Evolutionary conservation across 1,140 invertebrate species (phyloP).

Genomic region (Drosophila repletoides): DNA sequence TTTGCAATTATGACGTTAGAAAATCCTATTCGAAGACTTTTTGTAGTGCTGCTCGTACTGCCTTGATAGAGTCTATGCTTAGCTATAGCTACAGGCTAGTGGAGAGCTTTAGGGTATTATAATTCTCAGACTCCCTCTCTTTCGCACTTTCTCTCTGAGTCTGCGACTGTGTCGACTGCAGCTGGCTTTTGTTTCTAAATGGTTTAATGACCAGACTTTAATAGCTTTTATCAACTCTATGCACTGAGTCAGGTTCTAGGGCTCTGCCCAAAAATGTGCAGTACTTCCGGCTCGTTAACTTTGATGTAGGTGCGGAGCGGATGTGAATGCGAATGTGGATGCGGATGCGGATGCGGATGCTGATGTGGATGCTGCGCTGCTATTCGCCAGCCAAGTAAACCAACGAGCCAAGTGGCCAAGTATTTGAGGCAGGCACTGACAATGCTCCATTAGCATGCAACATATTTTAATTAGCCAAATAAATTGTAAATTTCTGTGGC

Average conservation of each 20-base stretch:
- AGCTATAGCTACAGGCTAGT: not conserved
- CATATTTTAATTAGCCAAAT: conserved; percentile 79
- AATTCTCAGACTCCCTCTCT: no score
- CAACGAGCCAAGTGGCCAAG: no score
- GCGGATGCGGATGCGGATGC: conserved; percentile 38
- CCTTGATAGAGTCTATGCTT: conserved; percentile 5
- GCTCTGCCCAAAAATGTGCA: conserved; percentile 61
- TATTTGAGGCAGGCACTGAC: conserved; percentile 51
- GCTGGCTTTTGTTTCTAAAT: conserved; percentile 18
- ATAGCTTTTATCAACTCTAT: conserved; percentile 52
- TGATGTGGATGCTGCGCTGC: conserved; percentile 10
- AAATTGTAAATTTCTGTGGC: conserved; percentile 63
- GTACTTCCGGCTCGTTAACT: conserved; percentile 77
- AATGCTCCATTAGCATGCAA: conserved; percentile 76
- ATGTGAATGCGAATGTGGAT: conserved; percentile 14
- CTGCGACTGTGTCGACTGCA: no score
- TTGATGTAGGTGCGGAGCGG: conserved; percentile 29
- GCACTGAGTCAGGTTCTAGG: conserved; percentile 16
- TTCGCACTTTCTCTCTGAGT: no score
- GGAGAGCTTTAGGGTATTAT: conserved; percentile 11
- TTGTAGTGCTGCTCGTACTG: conserved; percentile 34
- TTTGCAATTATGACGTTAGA: conserved; percentile 32
- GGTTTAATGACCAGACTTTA: conserved; percentile 49
- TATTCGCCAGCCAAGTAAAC: not conserved
- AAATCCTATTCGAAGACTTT: conserved; percentile 18